Evolutionary conservation across 2,797 vertebrate genomes (phyloP).

Genomic region (Onychomys arenicola): DNA sequence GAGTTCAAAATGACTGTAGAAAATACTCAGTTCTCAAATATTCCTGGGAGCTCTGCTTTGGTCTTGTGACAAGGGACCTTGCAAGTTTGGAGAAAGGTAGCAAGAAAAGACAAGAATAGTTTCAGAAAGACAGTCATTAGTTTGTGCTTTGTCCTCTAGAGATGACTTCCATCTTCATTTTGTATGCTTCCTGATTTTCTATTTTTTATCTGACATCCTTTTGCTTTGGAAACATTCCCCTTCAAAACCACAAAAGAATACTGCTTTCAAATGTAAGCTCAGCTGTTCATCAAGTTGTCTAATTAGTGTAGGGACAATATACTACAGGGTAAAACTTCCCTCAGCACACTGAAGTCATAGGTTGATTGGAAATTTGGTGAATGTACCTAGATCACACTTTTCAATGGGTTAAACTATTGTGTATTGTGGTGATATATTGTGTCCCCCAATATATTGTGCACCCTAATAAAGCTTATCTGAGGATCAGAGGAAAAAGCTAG

Average conservation of each 20-base stretch:
- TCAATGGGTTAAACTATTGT: neutral
- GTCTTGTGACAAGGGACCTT: neutral
- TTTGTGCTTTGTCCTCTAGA: neutral
- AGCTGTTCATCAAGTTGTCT: neutral
- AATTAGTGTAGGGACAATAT: neutral
- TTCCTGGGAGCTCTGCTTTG: neutral
- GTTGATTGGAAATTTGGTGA: neutral
- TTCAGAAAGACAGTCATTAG: neutral
- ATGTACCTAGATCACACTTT: neutral
- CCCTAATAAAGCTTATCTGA: too few species aligned
- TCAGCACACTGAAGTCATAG: neutral
- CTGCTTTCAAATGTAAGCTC: neutral
- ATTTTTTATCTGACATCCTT: neutral
- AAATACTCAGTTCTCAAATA: neutral
- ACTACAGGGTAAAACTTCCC: neutral
- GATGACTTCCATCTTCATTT: neutral
- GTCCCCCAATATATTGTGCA: too few species aligned
- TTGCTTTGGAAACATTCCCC: neutral
- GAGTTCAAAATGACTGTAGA: neutral
- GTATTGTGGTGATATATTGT: too few species aligned
- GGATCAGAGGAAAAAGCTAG: too few species aligned
- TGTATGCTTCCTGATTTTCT: neutral
- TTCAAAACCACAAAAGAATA: neutral
- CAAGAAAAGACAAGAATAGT: neutral
- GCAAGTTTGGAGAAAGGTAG: neutral